Conservation (phyloP, 2,113 vertebrate species). For the Oenanthe oenanthe region DNA sequence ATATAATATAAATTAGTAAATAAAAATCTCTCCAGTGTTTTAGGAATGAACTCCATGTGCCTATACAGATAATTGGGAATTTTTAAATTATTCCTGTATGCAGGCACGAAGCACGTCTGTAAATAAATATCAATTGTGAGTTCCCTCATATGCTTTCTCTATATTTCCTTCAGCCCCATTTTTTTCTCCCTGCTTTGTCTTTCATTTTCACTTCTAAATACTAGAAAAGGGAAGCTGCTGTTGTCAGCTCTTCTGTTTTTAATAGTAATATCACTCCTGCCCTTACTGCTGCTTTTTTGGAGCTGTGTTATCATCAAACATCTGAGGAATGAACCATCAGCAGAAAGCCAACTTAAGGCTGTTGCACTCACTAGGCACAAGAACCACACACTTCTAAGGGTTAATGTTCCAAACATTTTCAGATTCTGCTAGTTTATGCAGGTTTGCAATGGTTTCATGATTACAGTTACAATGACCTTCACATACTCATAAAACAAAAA, state of each 20-base stretch:
- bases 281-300: background rate
- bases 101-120: background rate
- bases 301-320: background rate
- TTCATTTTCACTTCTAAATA: background rate
- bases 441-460: background rate
- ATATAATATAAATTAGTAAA: background rate
- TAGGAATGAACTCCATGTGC: background rate
- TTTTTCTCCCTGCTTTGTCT: background rate
- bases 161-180: background rate
- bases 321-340: background rate
- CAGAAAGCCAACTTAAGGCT: background rate
- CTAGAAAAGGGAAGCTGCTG: background rate
- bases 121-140: background rate
- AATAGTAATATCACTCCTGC: background rate
- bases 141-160: background rate
- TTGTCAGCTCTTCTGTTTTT: background rate
- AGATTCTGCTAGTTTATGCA: background rate
- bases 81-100: background rate
- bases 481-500: background rate
- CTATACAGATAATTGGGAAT: background rate
- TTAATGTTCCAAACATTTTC: background rate
- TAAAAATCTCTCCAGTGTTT: background rate
- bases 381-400: background rate
- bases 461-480: background rate
- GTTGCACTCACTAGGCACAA: background rate